These are phyloP conservation scores for Malacoctenus gilli DNA, from an alignment of 2,797 vertebrate species.

Conservation along the genomic window DNA sequence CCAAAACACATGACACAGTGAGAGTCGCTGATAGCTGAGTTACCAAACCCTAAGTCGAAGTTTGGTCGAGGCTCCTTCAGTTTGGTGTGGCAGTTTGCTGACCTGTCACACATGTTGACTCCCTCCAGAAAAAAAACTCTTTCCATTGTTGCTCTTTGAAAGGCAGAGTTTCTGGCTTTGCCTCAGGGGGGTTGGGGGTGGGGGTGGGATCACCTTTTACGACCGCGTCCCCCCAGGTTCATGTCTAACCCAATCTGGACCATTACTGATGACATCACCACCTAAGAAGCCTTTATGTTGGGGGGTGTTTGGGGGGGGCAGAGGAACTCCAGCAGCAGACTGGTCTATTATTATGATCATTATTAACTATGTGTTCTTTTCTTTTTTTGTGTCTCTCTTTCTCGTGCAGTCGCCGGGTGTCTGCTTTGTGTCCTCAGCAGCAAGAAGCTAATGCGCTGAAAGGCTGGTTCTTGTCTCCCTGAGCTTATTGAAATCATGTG, in stretches of 20 bases:
- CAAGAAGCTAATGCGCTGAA: conserved; percentile 82
- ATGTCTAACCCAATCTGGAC: conserved; percentile 61
- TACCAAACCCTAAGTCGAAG: neutral
- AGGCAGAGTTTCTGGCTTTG: conserved; percentile 24
- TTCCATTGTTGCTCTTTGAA: conserved; percentile 39
- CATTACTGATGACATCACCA: conserved; percentile 75
- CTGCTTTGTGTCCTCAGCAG: conserved; percentile 80
- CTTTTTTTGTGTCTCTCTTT: conserved; percentile 36
- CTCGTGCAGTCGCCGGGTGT: conserved; percentile 61
- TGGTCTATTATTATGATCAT: conserved; percentile 74
- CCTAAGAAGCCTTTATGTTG: conserved; percentile 55
- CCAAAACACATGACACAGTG: neutral
- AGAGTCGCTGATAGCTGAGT: neutral
- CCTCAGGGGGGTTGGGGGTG: conserved; percentile 35
- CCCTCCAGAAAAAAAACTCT: conserved; percentile 34
- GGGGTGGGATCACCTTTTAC: conserved; percentile 66
- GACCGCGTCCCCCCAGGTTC: conserved; percentile 65
- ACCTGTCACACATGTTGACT: conserved; percentile 26
- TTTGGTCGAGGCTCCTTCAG: no score
- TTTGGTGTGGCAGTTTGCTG: no score
- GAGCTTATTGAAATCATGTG: conserved; percentile 84
- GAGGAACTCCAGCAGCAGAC: conserved; percentile 71
- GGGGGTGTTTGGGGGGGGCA: conserved; percentile 55
- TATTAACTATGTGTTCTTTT: conserved; percentile 62
- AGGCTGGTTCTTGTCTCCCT: conserved; percentile 78